These are phyloP conservation scores for Mimas tiliae DNA, from an alignment of 2,888 invertebrate species.

Conservation along the genomic window DNA sequence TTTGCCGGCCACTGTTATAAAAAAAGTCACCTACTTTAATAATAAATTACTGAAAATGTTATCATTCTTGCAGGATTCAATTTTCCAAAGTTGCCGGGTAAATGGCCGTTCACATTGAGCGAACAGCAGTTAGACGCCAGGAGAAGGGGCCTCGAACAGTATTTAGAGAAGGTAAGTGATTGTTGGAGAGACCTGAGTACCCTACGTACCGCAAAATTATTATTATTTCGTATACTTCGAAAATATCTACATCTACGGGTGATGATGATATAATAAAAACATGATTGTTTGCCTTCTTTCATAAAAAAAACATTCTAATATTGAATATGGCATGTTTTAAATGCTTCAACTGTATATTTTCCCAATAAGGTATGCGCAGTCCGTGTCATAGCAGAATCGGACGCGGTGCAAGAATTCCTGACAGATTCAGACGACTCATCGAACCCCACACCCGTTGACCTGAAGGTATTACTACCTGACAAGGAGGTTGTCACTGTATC, in stretches of 20 bases:
- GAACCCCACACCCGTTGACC: constrained; percentile 89
- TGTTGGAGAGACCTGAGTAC: too few relatives aligned
- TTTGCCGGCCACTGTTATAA: too few relatives aligned
- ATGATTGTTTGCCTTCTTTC: too few relatives aligned
- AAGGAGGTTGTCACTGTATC: constrained; percentile 95
- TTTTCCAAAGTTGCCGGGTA: constrained; percentile 98
- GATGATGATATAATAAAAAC: too few relatives aligned
- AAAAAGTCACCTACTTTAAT: too few relatives aligned
- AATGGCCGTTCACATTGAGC: constrained; percentile 98
- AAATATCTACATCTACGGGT: too few relatives aligned
- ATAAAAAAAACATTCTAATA: too few relatives aligned
- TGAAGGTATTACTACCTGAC: constrained; percentile 94
- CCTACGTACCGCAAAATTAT: too few relatives aligned
- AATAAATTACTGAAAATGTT: neutral
- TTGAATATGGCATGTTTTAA: too few relatives aligned
- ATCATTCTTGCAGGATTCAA: constrained; percentile 87
- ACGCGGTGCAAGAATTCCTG: constrained; percentile 98
- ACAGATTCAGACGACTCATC: constrained; percentile 95
- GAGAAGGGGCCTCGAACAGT: constrained; percentile 97
- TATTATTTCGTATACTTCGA: too few relatives aligned
- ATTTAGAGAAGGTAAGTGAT: constrained; percentile 91
- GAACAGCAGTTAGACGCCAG: constrained; percentile 98
- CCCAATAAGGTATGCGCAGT: constrained; percentile 96
- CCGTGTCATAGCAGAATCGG: constrained; percentile 98
- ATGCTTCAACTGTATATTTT: too few relatives aligned